Conservation (phyloP, 2,113 vertebrate species). For the Plectropomus leopardus region DNA sequence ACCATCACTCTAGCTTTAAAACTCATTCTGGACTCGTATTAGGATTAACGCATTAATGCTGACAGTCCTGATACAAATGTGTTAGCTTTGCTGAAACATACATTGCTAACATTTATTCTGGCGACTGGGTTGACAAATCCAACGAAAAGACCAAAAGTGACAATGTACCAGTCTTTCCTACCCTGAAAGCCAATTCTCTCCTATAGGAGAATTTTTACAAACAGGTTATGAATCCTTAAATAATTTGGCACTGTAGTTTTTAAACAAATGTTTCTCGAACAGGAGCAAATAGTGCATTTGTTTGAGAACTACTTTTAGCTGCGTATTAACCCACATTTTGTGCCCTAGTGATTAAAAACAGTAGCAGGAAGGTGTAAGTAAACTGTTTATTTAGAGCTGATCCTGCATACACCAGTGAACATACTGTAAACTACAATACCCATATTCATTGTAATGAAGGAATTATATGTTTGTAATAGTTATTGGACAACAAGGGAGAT, state of each 20-base stretch:
- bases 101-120: too few relatives aligned
- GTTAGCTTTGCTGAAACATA: too few relatives aligned
- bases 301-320: background rate
- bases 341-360: background rate
- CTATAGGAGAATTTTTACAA: background rate
- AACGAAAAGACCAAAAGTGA: slow-evolving; percentile 22
- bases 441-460: too few relatives aligned
- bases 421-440: too few relatives aligned
- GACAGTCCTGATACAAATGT: too few relatives aligned
- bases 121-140: background rate
- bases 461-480: too few relatives aligned
- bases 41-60: too few relatives aligned
- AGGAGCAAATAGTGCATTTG: background rate
- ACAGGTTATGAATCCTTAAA: background rate
- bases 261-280: background rate
- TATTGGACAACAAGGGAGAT: background rate
- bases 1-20: too few relatives aligned
- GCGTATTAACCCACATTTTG: background rate
- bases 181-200: background rate
- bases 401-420: too few relatives aligned
- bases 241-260: background rate
- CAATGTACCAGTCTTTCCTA: background rate
- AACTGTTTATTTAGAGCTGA: too few relatives aligned
- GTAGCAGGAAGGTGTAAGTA: background rate
- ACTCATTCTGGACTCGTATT: too few relatives aligned